A percentile compares a stretch with the other conserved stretches of the same genome.
Conservation (phyloP, 2,113 vertebrate species). For the crab-eating macaque (Macaca fascicularis) region T2T-MFA8v1.1 NC_088395.1:130811001-130811500, state of each 20-base stretch:
- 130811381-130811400: constrained; percentile 66
- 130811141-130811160: constrained; percentile 55
- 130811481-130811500: constrained; percentile 65
- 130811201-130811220: constrained; percentile 58
- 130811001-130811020: constrained; percentile 60
- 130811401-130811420: constrained; percentile 71
- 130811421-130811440: constrained; percentile 76
- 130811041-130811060: constrained; percentile 79
- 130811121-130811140: constrained; percentile 70
- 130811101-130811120: constrained; percentile 75
- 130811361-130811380: constrained; percentile 61
- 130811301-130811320: constrained; percentile 72
- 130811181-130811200: constrained; percentile 28
- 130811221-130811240: constrained; percentile 73
- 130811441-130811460: constrained; percentile 76
- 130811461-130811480: constrained; percentile 51
- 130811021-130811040: constrained; percentile 55
- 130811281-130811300: constrained; percentile 63
- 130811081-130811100: constrained; percentile 64
- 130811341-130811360: constrained; percentile 70
- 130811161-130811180: not conserved
- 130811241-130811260: constrained; percentile 71
- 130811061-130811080: constrained; percentile 77
- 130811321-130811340: constrained; percentile 64
- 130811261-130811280: constrained; percentile 67